A percentile compares a stretch with the other conserved stretches of the same genome.
phyloP scores from a whole-genome alignment of 2,113 vertebrate genomes.

The Chaetorhynchus papuensis region DNA sequence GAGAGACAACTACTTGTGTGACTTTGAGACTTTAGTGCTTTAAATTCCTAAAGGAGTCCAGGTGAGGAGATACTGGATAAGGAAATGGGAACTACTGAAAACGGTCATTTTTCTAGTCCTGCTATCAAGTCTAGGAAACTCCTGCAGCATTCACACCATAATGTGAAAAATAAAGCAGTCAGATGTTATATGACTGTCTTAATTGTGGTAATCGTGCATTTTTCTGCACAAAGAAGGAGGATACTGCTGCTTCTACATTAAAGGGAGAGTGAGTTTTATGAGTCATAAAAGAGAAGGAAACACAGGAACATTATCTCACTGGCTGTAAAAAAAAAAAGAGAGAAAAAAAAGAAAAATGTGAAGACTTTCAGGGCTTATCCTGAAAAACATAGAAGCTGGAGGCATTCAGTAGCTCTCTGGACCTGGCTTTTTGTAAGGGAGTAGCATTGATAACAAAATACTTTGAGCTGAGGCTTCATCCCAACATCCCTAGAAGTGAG shows the following conservation, averaged over 20 bases:
- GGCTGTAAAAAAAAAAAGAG: background rate
- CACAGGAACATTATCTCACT: background rate
- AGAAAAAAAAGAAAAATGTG: background rate
- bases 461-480: background rate
- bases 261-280: slow-evolving; percentile 3
- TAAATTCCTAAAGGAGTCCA: background rate
- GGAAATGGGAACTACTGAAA: background rate
- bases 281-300: background rate
- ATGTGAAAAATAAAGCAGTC: background rate
- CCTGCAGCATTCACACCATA: background rate
- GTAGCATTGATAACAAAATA: background rate
- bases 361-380: background rate
- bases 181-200: background rate
- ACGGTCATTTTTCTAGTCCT: background rate
- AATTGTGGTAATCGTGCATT: background rate
- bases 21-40: background rate
- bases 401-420: background rate
- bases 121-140: background rate
- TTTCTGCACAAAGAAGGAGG: background rate
- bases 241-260: background rate
- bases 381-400: background rate
- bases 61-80: background rate
- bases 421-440: background rate
- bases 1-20: background rate
- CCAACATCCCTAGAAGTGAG: background rate